Conservation (phyloP, 2,113 vertebrate genomes). For the Tursiops truncatus region DNA sequence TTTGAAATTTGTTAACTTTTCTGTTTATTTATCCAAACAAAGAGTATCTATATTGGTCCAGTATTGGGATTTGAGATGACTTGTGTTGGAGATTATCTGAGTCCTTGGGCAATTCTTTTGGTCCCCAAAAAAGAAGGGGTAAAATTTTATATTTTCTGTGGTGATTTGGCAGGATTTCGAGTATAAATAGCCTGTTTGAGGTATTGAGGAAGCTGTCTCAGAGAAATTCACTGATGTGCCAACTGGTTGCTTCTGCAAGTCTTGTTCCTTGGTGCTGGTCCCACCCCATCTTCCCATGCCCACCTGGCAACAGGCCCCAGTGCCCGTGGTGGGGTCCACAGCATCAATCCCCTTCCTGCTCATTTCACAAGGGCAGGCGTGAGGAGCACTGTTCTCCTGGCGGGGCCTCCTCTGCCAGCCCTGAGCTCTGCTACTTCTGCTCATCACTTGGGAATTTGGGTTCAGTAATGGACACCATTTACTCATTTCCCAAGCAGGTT, state of each 20-base stretch:
- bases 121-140: not conserved
- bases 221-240: not conserved
- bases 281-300: not conserved
- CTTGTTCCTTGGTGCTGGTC: not conserved
- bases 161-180: not conserved
- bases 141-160: not conserved
- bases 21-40: not conserved
- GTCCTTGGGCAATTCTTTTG: not conserved
- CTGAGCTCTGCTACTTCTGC: not conserved
- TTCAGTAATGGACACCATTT: not conserved
- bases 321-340: not conserved
- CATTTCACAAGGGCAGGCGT: not conserved
- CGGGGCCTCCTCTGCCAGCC: not conserved
- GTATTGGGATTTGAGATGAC: not conserved
- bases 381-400: too few species aligned
- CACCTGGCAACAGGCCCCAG: not conserved
- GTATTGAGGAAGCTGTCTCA: not conserved
- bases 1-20: not conserved
- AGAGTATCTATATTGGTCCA: not conserved
- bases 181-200: not conserved
- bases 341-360: not conserved
- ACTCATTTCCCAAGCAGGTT: not conserved
- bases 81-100: not conserved
- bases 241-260: not conserved
- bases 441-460: rapidly evolving